These are phyloP conservation scores for Dendrolimus punctatus DNA, from an alignment of 1,140 invertebrate species.

Conservation along the genomic window DNA sequence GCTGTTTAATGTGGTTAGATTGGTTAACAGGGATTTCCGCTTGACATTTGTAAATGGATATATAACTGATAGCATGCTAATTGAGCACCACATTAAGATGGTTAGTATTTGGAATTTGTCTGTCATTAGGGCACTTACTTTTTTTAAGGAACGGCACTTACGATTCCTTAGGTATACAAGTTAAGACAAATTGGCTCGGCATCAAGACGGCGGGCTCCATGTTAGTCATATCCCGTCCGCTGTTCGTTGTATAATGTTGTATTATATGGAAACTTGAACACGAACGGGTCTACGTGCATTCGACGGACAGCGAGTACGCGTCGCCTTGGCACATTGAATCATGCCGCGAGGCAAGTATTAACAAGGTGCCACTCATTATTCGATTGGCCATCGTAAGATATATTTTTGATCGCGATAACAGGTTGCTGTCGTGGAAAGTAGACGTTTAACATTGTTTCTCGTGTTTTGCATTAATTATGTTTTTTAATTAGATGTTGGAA, in stretches of 20 bases:
- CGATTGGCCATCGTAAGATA: conserved; percentile 8
- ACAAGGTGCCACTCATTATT: conserved; percentile 17
- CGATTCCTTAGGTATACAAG: no score
- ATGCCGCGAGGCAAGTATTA: conserved; percentile 12
- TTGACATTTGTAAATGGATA: no score
- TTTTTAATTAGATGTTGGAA: no score
- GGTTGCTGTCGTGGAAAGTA: conserved; percentile 8
- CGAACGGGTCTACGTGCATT: conserved; percentile 28
- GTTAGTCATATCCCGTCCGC: conserved; percentile 21
- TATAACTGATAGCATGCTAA: no score
- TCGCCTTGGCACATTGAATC: conserved; percentile 15
- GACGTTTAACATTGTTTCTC: background rate
- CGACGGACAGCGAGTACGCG: conserved; percentile 18
- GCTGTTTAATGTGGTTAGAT: no score
- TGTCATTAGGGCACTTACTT: no score
- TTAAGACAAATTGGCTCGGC: conserved; percentile 5
- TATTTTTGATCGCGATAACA: conserved; percentile 8
- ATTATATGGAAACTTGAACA: conserved; percentile 30
- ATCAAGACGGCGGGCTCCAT: background rate
- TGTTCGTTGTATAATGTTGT: conserved; percentile 25
- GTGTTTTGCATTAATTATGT: no score
- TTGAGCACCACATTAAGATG: no score
- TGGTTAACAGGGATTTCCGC: no score
- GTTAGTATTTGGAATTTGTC: no score
- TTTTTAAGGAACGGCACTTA: no score